Base-by-base conservation (phyloP, 2,888 invertebrate species). In the Oxytorus armatus region DNA sequence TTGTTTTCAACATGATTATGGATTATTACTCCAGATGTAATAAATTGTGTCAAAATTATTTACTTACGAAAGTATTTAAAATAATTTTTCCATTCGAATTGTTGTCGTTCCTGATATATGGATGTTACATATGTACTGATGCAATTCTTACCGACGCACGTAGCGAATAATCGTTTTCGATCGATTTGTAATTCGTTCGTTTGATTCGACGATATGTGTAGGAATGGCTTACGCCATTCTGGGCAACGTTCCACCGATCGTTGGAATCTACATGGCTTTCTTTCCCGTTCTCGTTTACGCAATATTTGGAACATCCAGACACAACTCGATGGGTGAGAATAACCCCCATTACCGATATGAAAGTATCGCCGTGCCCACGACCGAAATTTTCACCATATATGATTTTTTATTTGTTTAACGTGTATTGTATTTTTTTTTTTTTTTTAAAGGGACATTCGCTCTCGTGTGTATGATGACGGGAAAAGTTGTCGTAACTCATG, bases 381-480 rank as follows among this genome's bases (percentile, higher is more conserved):
- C 18, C 59, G 3, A 29, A 10, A 39, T 36, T 59, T 23, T 53
- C 14, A 29, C 7, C 33, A 36, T 14, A 36, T 3, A 25, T 29
- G 57, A 14, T 55, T 78, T 82, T 83, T 84, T 69, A 74, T 77
- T 66, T 51, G 83, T 82, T 79, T 74, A 81, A 44, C 76, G 70
- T 79, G 55, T 66, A 57, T 11, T 36, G 11, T 18, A 61, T 61
- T 65, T 61, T 59, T 36, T 59, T 29, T 29, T 10, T 47, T 66
- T 33, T 29, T 66, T 33, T 21, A 8, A n/a, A 94, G 94, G 96
- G 63, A 96, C 96, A 0, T 96, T 97, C 92, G 98, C 98, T 8
- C 96, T 98, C 1, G 95, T 97, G 16, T 96, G 97, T 90, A 93
- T 98, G 73, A 98, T 98, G 98, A 95, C 97, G 1, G 97, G 98